phyloP scores from a whole-genome alignment of 1,140 invertebrate genomes.

The Galleria mellonella region DNA sequence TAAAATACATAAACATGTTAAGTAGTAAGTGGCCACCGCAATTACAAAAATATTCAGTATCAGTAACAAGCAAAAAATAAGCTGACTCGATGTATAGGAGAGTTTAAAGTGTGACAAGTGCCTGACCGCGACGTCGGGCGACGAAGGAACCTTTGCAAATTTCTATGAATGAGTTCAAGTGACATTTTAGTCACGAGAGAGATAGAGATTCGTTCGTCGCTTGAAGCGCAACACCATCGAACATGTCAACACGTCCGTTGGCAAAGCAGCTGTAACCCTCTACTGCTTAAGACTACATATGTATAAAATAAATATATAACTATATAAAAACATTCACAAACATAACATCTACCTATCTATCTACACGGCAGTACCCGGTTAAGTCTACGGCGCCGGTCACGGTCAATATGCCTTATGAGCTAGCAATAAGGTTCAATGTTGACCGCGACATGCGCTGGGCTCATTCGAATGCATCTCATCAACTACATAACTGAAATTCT shows the following conservation, averaged over 20 bases:
- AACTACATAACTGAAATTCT: slow-evolving; percentile 28
- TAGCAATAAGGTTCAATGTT: slow-evolving; percentile 14
- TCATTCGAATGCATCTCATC: slow-evolving; percentile 39
- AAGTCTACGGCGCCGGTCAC: slow-evolving; percentile 30
- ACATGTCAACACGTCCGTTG: slow-evolving; percentile 1
- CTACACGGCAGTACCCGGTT: slow-evolving; percentile 23
- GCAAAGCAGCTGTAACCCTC: slow-evolving; percentile 29
- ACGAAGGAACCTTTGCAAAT: slow-evolving; percentile 11
- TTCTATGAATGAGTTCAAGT: not conserved
- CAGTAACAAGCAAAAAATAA: too few species aligned
- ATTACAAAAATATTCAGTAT: too few species aligned
- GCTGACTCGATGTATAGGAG: too few species aligned
- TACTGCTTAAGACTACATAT: slow-evolving; percentile 30
- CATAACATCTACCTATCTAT: slow-evolving; percentile 66
- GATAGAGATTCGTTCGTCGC: slow-evolving; percentile 9
- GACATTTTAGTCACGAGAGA: not conserved
- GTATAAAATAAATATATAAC: slow-evolving; percentile 15
- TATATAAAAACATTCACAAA: slow-evolving; percentile 54
- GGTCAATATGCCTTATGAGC: slow-evolving; percentile 9
- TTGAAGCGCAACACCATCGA: not conserved
- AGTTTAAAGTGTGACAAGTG: slow-evolving; percentile 22
- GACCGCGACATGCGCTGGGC: slow-evolving; percentile 17
- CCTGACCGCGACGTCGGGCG: slow-evolving; percentile 9
- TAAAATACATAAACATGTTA: too few species aligned
- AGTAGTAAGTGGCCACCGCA: too few species aligned